A percentile compares a stretch with the other conserved stretches of the same genome.
phyloP scores from a whole-genome alignment of 2,888 invertebrate species.

The Drosophila falleni region DNA sequence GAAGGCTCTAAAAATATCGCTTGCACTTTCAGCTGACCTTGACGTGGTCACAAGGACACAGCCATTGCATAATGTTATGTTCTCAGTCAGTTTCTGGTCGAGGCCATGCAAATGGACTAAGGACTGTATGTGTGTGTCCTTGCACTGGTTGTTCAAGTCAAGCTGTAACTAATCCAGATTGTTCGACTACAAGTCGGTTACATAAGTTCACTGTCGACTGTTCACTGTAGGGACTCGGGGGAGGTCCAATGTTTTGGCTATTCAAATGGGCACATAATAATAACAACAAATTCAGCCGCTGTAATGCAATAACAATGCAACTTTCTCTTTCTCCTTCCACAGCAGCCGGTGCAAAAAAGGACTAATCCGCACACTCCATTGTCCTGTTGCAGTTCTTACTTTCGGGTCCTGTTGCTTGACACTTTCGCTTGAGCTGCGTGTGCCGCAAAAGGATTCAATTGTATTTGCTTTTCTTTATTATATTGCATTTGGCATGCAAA shows the following conservation, averaged over 20 bases:
- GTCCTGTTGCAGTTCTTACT: conserved; percentile 36
- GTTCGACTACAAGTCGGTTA: conserved; percentile 41
- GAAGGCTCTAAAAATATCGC: conserved; percentile 50
- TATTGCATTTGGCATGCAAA: conserved; percentile 40
- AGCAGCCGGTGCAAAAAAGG: conserved; percentile 44
- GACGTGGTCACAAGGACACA: conserved; percentile 20
- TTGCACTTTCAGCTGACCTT: conserved; percentile 74
- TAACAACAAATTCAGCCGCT: conserved; percentile 46
- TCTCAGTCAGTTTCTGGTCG: conserved; percentile 19
- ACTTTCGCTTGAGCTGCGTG: conserved; percentile 58
- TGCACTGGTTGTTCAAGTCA: conserved; percentile 47
- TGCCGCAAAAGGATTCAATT: conserved; percentile 61
- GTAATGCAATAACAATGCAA: conserved; percentile 52
- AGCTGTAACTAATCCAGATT: conserved; percentile 61
- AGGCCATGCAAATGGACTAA: conserved; percentile 36
- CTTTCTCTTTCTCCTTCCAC: conserved; percentile 78
- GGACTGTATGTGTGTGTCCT: conserved; percentile 51
- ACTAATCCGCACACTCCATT: conserved; percentile 48
- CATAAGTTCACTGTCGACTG: conserved; percentile 62
- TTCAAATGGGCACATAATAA: conserved; percentile 57
- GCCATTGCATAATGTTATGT: conserved; percentile 71
- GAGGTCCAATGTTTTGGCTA: conserved; percentile 64
- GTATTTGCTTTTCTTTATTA: conserved; percentile 19
- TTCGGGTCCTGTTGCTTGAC: conserved; percentile 44
- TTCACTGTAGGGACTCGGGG: conserved; percentile 21